Conservation (phyloP, 2,113 vertebrate genomes). For the Melanostigma gelatinosum region DNA sequence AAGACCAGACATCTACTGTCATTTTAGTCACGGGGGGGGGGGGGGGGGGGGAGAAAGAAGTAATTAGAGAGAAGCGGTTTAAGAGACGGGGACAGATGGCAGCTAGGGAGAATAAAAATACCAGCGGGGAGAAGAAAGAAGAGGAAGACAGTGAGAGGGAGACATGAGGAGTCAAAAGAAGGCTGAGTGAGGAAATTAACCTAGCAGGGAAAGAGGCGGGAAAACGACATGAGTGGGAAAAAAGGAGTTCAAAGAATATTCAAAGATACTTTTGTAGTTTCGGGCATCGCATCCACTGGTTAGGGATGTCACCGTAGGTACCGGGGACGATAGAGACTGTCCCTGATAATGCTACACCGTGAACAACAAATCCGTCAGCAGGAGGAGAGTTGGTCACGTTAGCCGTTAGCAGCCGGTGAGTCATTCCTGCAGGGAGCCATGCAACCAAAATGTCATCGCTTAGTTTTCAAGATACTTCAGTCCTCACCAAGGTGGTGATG, state of each 20-base stretch:
- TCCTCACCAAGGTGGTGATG: background rate
- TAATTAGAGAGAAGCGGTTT: slow-evolving; percentile 64
- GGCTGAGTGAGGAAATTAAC: slow-evolving; percentile 22
- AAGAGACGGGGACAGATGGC: slow-evolving; percentile 29
- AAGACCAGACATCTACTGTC: slow-evolving; percentile 57
- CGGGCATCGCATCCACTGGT: background rate
- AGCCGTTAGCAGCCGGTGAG: background rate
- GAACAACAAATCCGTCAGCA: background rate
- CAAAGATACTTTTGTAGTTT: no score
- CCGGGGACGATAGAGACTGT: background rate
- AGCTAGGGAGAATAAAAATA: slow-evolving; percentile 14
- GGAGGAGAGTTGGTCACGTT: background rate
- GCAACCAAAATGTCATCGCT: background rate
- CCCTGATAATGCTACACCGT: no score
- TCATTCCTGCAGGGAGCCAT: background rate
- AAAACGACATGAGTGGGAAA: background rate
- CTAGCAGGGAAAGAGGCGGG: background rate
- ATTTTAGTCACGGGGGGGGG: slow-evolving; percentile 40
- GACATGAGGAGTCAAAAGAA: slow-evolving; percentile 14
- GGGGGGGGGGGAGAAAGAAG: slow-evolving; percentile 39
- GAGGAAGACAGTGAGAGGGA: slow-evolving; percentile 6
- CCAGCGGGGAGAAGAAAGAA: slow-evolving; percentile 24
- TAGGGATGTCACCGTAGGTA: background rate
- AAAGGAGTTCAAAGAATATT: slow-evolving; percentile 1
- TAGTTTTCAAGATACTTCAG: background rate